Evolutionary conservation across 92 coral and sea anemone species (phyloP).

Genomic region (Blastomussa wellsi): DNA sequence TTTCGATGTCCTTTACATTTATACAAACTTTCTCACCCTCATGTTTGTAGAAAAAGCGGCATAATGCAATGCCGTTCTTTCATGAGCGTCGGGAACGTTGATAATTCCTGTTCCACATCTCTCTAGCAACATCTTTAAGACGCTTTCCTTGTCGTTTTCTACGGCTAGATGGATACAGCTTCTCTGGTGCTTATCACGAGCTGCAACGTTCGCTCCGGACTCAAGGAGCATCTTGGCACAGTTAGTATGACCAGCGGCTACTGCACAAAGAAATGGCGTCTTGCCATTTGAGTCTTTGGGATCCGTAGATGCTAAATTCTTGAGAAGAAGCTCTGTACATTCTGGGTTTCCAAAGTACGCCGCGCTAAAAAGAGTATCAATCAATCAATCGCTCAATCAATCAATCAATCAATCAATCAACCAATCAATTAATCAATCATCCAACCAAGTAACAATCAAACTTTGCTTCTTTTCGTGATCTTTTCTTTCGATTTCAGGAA

Average conservation of each 20-base stretch:
- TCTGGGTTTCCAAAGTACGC: constrained; percentile 60
- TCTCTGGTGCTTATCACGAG: constrained; percentile 69
- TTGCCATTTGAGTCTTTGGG: constrained; percentile 55
- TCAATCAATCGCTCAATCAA: too few relatives aligned
- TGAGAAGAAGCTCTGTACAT: constrained; percentile 47
- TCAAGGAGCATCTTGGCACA: constrained; percentile 61
- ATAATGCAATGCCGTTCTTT: constrained; percentile 74
- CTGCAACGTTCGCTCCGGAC: constrained; percentile 58
- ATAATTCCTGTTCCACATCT: constrained; percentile 30
- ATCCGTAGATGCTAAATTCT: constrained; percentile 47
- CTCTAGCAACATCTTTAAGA: constrained; percentile 49
- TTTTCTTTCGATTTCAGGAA: too few relatives aligned
- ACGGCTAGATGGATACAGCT: constrained; percentile 74
- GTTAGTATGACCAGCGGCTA: constrained; percentile 55
- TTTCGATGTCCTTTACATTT: background rate
- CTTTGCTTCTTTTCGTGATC: too few relatives aligned
- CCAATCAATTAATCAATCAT: too few relatives aligned
- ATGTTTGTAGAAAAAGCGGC: constrained; percentile 61
- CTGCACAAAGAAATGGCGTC: constrained; percentile 73
- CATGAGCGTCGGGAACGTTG: constrained; percentile 61
- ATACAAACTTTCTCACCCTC: constrained; percentile 36
- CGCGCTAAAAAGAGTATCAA: constrained; percentile 47
- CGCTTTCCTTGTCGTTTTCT: constrained; percentile 47
- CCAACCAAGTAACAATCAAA: too few relatives aligned
- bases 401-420: too few relatives aligned